Conservation (phyloP, 2,888 invertebrate species). For the Drosophila nr. fundita region DNA sequence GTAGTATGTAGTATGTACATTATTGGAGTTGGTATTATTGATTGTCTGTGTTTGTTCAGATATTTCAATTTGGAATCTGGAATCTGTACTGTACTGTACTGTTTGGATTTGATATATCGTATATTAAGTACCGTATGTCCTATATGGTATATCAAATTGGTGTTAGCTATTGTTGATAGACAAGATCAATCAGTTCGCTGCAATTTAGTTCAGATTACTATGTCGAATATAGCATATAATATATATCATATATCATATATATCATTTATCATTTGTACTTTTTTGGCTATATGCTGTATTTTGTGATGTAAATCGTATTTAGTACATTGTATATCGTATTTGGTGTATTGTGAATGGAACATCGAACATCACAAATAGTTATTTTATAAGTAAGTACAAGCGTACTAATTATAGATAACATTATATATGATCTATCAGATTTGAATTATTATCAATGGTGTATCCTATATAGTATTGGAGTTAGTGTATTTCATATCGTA, state of each 20-base stretch:
- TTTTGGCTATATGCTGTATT: neutral
- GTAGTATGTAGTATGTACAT: slow-evolving; percentile 1
- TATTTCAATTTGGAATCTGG: neutral
- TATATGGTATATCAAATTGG: neutral
- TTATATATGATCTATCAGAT: neutral
- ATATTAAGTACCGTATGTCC: slow-evolving; percentile 4
- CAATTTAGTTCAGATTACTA: neutral
- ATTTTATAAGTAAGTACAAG: neutral
- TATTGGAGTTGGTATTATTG: slow-evolving; percentile 11
- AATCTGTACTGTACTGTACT: neutral
- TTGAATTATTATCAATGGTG: neutral
- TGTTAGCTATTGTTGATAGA: neutral
- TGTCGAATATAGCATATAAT: neutral
- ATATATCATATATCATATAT: neutral
- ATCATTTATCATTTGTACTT: neutral
- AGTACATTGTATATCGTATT: neutral
- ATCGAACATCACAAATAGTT: neutral
- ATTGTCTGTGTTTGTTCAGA: slow-evolving; percentile 37
- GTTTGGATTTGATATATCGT: slow-evolving; percentile 4
- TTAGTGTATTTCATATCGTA: neutral
- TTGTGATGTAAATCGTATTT: slow-evolving; percentile 1
- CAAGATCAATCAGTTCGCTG: neutral
- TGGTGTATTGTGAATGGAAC: neutral
- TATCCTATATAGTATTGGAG: slow-evolving; percentile 5
- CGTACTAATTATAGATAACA: neutral